A percentile compares a stretch with the other conserved stretches of the same genome.
phyloP scores from a whole-genome alignment of 1,140 invertebrate species.

The Drosophila ficusphila region DNA sequence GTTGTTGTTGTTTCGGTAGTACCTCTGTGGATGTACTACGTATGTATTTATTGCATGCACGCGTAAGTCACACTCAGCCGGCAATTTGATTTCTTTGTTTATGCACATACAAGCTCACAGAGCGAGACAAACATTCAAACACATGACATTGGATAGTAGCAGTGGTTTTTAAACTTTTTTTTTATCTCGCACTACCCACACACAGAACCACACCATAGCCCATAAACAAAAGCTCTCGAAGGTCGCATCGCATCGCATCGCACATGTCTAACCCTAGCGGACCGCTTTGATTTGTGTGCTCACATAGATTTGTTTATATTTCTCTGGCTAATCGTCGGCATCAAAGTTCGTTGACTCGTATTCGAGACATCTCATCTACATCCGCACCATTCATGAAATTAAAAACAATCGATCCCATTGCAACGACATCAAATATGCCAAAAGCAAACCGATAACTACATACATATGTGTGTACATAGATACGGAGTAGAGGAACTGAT shows the following conservation, averaged over 20 bases:
- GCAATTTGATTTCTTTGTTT: slow-evolving; percentile 54
- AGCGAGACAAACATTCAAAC: slow-evolving; percentile 5
- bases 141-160: slow-evolving; percentile 40
- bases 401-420: slow-evolving; percentile 27
- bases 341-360: slow-evolving; percentile 42
- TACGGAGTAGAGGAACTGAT: slow-evolving; percentile 7
- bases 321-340: slow-evolving; percentile 44
- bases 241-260: slow-evolving; percentile 35
- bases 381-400: slow-evolving; percentile 7
- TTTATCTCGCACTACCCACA: slow-evolving; percentile 36
- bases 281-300: slow-evolving; percentile 46
- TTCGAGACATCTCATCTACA: slow-evolving; percentile 28
- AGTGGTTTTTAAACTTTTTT: slow-evolving; percentile 27
- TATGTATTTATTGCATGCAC: slow-evolving; percentile 58
- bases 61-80: slow-evolving; percentile 57
- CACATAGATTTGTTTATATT: slow-evolving; percentile 57
- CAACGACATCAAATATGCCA: slow-evolving; percentile 14
- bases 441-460: slow-evolving; percentile 1
- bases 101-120: slow-evolving; percentile 29
- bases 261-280: slow-evolving; percentile 43
- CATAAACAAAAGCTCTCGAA: slow-evolving; percentile 56
- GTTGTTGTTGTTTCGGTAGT: slow-evolving; percentile 25
- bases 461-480: slow-evolving; percentile 2
- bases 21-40: slow-evolving; percentile 25
- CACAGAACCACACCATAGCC: slow-evolving; percentile 1